Base-by-base conservation (phyloP, 2,113 vertebrate genomes). In the Chroicocephalus ridibundus region DNA sequence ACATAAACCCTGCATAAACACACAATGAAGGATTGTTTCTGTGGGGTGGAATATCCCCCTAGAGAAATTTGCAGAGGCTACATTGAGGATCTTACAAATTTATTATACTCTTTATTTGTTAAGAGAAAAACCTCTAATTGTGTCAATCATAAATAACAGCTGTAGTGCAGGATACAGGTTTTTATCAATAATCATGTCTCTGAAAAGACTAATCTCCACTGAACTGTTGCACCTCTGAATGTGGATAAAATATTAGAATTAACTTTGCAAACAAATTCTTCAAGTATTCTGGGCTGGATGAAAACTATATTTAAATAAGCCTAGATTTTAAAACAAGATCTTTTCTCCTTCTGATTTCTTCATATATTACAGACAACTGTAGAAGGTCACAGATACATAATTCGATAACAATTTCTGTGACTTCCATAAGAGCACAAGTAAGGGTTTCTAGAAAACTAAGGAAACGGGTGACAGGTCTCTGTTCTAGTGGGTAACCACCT, bases 1-100 rank as follows among this genome's bases (percentile, higher is more conserved):
- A 31, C 66, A 89, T 83, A 90, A 95, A 72, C 26, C 55, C 60
- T 90, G 58, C 72, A 88, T 40, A 95, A 92, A 83, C 54, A 86
- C 46, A 91, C 58, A 93, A 52, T 13, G 66, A 91, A 81, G 68
- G 70, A 52, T 68, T 40, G 36, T 65, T 87, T 68, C 66, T 61
- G 10, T 49, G 36, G 51, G 32, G 46, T 70, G 24, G 58, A 92
- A 86, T 66, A 76, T 62, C 7, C 40, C 77, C 47, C 85, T 52
- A 58, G 74, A 96, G 61, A 79, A 78, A 64, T 64, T 46, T 95
- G 34, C 65, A 71, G 60, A 72, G 74, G 74, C 54, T 94, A 70
- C 40, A 57, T 0, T 27, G 46, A 93, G 49, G 14, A 25, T 84
- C 49, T 80, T n/a, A 79, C 40, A 82, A 72, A 92, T 89, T 54